phyloP scores from a whole-genome alignment of 2,797 vertebrate species.

The Macropus fuliginosus region DNA sequence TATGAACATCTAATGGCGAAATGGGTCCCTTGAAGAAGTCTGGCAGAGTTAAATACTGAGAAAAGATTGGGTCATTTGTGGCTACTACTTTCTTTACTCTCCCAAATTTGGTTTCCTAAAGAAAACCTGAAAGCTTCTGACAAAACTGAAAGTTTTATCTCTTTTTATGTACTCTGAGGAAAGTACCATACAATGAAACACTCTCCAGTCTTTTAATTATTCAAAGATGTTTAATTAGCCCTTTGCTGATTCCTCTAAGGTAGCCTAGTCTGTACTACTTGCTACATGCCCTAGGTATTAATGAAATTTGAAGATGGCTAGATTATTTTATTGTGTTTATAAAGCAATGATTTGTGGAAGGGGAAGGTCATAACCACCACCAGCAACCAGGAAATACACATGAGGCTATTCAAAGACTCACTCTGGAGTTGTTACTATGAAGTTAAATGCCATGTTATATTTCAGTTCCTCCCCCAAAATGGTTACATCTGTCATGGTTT shows the following conservation, averaged over 20 bases:
- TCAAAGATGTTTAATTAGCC: slow-evolving; percentile 15
- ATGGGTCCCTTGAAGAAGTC: slow-evolving; percentile 1
- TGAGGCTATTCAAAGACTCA: not conserved
- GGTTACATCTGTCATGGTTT: slow-evolving; percentile 1
- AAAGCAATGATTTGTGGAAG: slow-evolving; percentile 9
- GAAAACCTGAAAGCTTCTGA: not conserved
- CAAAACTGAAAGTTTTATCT: not conserved
- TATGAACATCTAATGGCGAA: slow-evolving; percentile 7
- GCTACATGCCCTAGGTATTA: not conserved
- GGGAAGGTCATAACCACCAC: not conserved
- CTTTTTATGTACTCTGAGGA: not conserved
- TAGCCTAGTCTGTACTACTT: slow-evolving; percentile 1
- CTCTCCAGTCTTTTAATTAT: slow-evolving; percentile 12
- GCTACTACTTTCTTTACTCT: slow-evolving; percentile 30
- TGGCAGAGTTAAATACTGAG: not conserved
- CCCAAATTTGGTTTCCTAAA: slow-evolving; percentile 13
- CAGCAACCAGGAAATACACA: slow-evolving; percentile 15
- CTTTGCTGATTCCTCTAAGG: not conserved
- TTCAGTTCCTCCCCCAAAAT: not conserved
- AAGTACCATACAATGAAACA: not conserved
- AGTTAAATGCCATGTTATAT: slow-evolving; percentile 29
- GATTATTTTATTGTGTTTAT: slow-evolving; percentile 7
- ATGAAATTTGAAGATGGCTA: not conserved
- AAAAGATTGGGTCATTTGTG: slow-evolving; percentile 12
- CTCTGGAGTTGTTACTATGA: slow-evolving; percentile 1